Base-by-base conservation (phyloP, 2,113 vertebrate species). In the Noctilio leporinus region DNA sequence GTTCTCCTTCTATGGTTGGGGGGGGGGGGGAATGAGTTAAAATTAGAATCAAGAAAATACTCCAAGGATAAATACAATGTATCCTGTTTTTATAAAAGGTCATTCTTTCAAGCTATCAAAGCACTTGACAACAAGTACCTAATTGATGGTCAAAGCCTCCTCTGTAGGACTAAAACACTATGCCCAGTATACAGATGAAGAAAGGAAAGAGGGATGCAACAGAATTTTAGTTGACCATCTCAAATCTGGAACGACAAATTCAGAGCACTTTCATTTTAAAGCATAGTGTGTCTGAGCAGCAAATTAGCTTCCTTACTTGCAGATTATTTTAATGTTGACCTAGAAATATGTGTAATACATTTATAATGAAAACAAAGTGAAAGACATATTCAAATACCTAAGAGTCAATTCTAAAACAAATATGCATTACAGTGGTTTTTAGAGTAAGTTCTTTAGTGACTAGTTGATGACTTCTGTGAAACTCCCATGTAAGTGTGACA, bases 401-500 rank as follows among this genome's bases (percentile, higher is more conserved):
- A 86, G 47, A 96, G 89, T 94, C 93, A 94, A 96, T 93, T 95
- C 96, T 96, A 96, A 97, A 97, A 86, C 96, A 95, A 97, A 96
- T 59, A 96, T 59, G 85, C 93, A 86, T 95, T 94, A 95, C 55
- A 89, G 78, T 75, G 78, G 93, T 78, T 96, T 95, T 94, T 89
- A 80, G 86, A 86, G 64, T 65, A 85, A 94, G 86, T 95, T 95
- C 92, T 97, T 96, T 81, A 30, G 78, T 94, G 64, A 91, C 92
- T 91, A 84, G n/a, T 62, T 93, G 93, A 96, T 93, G 92, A 93
- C 89, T 94, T 87, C 94, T 92, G 35, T 95, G 89, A 97, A 95
- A 96, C 64, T 78, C 87, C 70, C 75, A 59, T 91, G 49, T 80
- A 89, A 93, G 45, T 76, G n/a, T 78, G 45, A 30, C 75, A 86